Percentiles rank a stretch among this genome's conserved stretches.
Conservation (phyloP, 2,113 vertebrate genomes). For the Lipophrys pholis region DNA sequence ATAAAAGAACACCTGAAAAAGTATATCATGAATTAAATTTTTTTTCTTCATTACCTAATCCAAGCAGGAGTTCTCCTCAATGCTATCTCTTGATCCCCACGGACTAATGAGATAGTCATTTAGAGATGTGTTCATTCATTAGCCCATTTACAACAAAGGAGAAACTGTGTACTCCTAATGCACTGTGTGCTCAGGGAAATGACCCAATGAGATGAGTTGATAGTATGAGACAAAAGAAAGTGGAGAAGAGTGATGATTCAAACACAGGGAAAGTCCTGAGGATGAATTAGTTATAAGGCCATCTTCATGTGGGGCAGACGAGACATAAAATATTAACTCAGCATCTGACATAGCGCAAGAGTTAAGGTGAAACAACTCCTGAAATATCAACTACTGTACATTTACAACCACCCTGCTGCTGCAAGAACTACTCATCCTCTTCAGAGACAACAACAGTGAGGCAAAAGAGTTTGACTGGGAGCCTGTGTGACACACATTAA, state of each 20-base stretch:
- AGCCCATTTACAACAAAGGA: constrained; percentile 25
- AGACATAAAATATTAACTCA: constrained; percentile 81
- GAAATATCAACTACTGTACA: constrained; percentile 16
- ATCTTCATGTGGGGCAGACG: constrained; percentile 75
- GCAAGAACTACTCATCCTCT: constrained; percentile 12
- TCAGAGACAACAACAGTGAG: constrained; percentile 7
- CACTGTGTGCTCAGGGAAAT: constrained; percentile 18
- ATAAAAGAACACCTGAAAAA: constrained; percentile 57
- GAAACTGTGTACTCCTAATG: constrained; percentile 33
- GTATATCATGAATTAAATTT: constrained; percentile 37
- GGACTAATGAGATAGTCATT: constrained; percentile 19
- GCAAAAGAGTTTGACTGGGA: constrained; percentile 46
- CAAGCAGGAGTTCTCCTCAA: constrained; percentile 28
- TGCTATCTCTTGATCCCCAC: constrained; percentile 41
- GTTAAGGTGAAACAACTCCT: constrained; percentile 59
- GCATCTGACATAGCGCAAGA: constrained; percentile 58
- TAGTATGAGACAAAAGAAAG: constrained; percentile 22
- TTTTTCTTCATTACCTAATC: constrained; percentile 42
- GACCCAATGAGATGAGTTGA: constrained; percentile 32
- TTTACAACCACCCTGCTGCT: constrained; percentile 17
- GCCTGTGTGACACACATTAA: constrained; percentile 6
- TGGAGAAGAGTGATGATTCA: constrained; percentile 46
- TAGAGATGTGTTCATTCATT: constrained; percentile 33
- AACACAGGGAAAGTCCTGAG: constrained; percentile 64
- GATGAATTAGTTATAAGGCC: constrained; percentile 81